These are phyloP conservation scores for Prionace glauca DNA, from an alignment of 2,797 vertebrate species.

Conservation along the genomic window DNA sequence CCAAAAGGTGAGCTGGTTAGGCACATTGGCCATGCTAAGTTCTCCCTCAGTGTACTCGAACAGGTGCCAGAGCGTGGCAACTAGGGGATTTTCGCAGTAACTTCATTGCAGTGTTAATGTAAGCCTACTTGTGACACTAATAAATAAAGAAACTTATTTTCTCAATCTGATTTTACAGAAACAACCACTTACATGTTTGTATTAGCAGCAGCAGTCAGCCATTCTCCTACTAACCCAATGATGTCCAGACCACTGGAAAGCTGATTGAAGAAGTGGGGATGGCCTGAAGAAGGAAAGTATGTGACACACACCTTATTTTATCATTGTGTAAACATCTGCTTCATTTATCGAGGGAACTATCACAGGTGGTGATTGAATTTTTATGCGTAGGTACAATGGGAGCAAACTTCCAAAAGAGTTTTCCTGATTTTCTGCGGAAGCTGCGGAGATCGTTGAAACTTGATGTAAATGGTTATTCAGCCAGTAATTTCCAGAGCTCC, in stretches of 20 bases:
- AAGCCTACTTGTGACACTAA: too few species aligned
- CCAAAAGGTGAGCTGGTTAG: too few species aligned
- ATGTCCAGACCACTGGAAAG: constrained; percentile 61
- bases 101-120: too few species aligned
- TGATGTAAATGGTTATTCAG: background rate
- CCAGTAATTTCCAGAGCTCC: background rate
- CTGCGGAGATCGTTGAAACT: background rate
- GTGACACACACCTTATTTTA: background rate
- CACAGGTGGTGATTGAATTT: background rate
- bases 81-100: too few species aligned
- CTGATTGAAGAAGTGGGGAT: constrained; percentile 60
- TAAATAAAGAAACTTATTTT: too few species aligned
- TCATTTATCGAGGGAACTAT: background rate
- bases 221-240: constrained; percentile 56
- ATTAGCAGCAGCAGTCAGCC: constrained; percentile 60
- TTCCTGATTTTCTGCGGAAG: background rate
- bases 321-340: background rate
- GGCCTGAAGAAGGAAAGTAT: constrained; percentile 45
- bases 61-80: too few species aligned
- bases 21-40: too few species aligned
- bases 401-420: background rate
- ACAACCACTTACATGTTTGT: constrained; percentile 54
- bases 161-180: background rate
- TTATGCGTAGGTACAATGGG: background rate
- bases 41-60: too few species aligned